Evolutionary conservation across 2,113 vertebrate species (phyloP).

Genomic region (Atlantisia rogersi): DNA sequence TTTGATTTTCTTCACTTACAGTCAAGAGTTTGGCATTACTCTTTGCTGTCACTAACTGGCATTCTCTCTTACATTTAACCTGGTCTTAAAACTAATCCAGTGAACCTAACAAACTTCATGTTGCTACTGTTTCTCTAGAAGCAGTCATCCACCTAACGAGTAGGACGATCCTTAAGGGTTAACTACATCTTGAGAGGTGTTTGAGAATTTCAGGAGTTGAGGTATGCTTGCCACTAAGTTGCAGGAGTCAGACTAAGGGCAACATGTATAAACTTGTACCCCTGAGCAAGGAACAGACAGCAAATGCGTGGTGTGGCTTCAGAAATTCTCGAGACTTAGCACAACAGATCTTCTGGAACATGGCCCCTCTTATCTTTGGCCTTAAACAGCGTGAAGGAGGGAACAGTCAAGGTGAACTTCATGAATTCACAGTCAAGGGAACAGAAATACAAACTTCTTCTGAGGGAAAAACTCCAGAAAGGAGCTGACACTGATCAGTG

Average conservation of each 20-base stretch:
- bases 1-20: neutral
- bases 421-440: conserved; percentile 19
- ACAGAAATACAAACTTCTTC: neutral
- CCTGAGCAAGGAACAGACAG: conserved; percentile 8
- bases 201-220: neutral
- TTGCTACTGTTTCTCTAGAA: neutral
- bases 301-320: neutral
- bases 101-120: neutral
- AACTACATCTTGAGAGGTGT: neutral
- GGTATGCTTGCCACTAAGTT: neutral
- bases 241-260: neutral
- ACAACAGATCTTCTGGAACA: neutral
- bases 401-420: neutral
- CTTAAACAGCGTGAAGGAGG: neutral
- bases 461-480: neutral
- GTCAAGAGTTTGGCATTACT: neutral
- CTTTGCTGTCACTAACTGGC: neutral
- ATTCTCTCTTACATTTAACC: neutral
- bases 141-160: neutral
- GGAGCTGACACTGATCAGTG: neutral
- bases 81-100: neutral
- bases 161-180: neutral
- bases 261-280: neutral
- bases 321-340: neutral
- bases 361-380: conserved; percentile 31